Evolutionary conservation across 2,113 vertebrate species (phyloP).

Genomic region (Xenopus borealis): DNA sequence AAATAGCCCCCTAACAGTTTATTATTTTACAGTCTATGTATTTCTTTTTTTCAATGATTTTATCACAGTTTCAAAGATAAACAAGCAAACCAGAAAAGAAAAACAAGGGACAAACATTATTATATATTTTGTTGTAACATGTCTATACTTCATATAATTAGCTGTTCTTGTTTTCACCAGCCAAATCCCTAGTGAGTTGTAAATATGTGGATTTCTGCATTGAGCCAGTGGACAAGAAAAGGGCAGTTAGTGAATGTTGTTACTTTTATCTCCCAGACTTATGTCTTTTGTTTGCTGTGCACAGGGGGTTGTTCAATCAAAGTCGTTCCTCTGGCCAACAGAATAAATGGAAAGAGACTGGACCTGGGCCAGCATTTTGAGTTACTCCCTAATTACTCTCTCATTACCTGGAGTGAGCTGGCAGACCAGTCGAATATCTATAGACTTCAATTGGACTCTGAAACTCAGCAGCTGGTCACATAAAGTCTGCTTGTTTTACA

Average conservation of each 20-base stretch:
- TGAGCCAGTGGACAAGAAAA: slow-evolving; percentile 5
- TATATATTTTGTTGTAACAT: too few relatives aligned
- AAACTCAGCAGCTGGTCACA: slow-evolving; percentile 14
- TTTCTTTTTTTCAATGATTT: too few relatives aligned
- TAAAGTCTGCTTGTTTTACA: neutral
- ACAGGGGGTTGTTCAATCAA: slow-evolving; percentile 26
- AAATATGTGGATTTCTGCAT: slow-evolving; percentile 22
- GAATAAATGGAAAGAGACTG: slow-evolving; percentile 29
- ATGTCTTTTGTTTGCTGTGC: slow-evolving; percentile 32
- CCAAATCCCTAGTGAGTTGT: slow-evolving; percentile 27
- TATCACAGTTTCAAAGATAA: too few relatives aligned
- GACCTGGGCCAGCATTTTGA: slow-evolving; percentile 26
- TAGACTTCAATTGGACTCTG: slow-evolving; percentile 21
- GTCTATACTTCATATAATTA: slow-evolving; percentile 21
- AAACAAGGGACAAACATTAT: too few relatives aligned
- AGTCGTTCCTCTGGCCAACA: slow-evolving; percentile 36
- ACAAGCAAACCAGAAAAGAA: too few relatives aligned
- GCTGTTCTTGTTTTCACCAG: slow-evolving; percentile 26
- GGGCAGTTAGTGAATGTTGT: slow-evolving; percentile 27
- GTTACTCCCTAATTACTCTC: slow-evolving; percentile 12
- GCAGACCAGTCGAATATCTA: slow-evolving; percentile 27
- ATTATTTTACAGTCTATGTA: too few relatives aligned
- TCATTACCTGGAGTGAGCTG: slow-evolving; percentile 43
- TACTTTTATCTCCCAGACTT: slow-evolving; percentile 36
- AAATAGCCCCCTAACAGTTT: too few relatives aligned